These are phyloP conservation scores for Zosterops japonicus DNA, from an alignment of 2,113 vertebrate genomes.

Conservation along the genomic window DNA sequence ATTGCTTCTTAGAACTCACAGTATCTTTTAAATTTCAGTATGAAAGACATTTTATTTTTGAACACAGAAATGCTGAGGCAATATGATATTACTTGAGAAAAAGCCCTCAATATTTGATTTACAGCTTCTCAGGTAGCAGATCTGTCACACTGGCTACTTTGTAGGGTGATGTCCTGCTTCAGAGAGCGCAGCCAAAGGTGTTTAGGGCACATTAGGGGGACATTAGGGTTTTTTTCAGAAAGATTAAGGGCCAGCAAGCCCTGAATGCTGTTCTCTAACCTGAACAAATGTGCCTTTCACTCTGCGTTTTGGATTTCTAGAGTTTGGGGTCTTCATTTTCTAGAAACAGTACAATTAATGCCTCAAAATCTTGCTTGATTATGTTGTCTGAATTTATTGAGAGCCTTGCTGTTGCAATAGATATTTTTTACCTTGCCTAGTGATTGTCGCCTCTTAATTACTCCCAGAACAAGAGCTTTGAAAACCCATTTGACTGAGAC, in stretches of 20 bases:
- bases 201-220: neutral
- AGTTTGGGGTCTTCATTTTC: neutral
- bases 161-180: rapidly evolving
- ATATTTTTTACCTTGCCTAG: neutral
- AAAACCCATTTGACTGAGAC: neutral
- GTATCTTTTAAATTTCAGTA: neutral
- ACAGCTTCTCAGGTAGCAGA: neutral
- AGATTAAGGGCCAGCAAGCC: neutral
- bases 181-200: neutral
- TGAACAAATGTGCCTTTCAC: neutral
- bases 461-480: neutral
- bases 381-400: neutral
- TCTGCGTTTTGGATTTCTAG: neutral
- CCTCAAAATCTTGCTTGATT: neutral
- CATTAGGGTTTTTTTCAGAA: neutral
- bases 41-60: neutral
- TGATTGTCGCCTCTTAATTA: neutral
- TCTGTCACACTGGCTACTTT: neutral
- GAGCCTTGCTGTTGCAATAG: neutral
- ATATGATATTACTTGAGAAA: neutral
- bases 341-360: neutral
- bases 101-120: neutral
- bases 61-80: neutral
- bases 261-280: neutral
- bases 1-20: neutral